Base-by-base conservation (phyloP, 2,888 invertebrate species). In the Heliconius hortense region DNA sequence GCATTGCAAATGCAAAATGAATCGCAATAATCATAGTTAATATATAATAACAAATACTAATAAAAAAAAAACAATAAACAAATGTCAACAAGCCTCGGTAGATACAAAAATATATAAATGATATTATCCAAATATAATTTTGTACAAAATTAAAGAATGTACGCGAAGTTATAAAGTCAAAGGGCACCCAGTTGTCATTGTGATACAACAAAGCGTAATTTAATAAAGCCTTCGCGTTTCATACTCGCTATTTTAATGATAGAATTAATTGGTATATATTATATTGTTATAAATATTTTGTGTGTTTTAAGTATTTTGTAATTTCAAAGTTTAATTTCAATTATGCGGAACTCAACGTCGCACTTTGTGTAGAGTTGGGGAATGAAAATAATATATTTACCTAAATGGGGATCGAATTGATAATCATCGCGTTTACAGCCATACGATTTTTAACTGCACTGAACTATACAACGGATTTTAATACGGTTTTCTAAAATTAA, bases 141-240 rank as follows among this genome's bases (percentile, higher is more conserved):
- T 26, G 48, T 48, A 67, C 67, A 68, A 53, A 68, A n/a, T 68
- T 28, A 31, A 56, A 48, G 26, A 15, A 53, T 69, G 31, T 31
- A 56, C 68, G n/a, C 28, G 26, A 31, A 31, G 28, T 68, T 53
- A 53, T 53, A 31, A 53, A 53, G 21, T 68, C n/a, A 53, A 28
- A 68, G 53, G 53, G 53, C 48, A 68, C n/a, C 68, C 68, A 53
- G 68, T 68, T 53, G 53, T 53, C 48, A 53, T 53, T 68, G 21
- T 53, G n/a, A 18, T 21, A 28, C n/a, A 53, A 21, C 53, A 68
- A 53, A 28, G 68, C 21, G 26, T 53, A 28, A n/a, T 56, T 69
- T 69, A 13, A 21, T 48, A 31, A 28, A 48, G 31, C n/a, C n/a
- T 53, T n/a, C 28, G 28, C 11, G 28, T 69, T 69, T 39, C 24